Evolutionary conservation across 2,113 vertebrate genomes (phyloP).

Genomic region (Anseranas semipalmata): DNA sequence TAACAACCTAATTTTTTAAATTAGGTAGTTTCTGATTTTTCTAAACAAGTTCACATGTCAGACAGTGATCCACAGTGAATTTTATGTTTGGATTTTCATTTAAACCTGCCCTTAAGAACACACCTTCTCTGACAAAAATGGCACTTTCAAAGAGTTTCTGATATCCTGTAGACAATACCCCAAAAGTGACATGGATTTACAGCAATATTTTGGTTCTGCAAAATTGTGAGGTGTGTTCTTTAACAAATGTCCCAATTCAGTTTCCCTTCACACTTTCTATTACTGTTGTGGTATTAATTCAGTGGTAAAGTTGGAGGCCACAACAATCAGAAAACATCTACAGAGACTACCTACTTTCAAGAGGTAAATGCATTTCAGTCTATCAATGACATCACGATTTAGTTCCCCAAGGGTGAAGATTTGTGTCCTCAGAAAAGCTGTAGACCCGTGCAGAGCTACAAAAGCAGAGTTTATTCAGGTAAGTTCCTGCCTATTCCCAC

Average conservation of each 20-base stretch:
- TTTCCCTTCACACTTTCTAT: neutral
- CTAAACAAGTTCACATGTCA: neutral
- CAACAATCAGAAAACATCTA: neutral
- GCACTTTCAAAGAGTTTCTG: neutral
- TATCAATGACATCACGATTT: neutral
- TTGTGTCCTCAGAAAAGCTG: neutral
- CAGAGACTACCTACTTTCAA: neutral
- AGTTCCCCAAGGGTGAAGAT: neutral
- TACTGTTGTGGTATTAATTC: neutral
- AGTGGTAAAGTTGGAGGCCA: neutral
- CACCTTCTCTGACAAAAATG: neutral
- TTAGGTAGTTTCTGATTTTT: neutral
- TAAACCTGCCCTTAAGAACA: neutral
- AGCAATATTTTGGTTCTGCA: neutral
- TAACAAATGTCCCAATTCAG: neutral
- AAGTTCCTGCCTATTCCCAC: neutral
- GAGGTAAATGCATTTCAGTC: neutral
- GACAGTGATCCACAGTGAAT: neutral
- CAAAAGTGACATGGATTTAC: neutral
- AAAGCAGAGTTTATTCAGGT: neutral
- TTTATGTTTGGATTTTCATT: neutral
- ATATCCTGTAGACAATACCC: neutral
- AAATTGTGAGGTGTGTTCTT: neutral
- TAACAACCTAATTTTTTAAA: neutral
- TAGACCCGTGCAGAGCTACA: neutral